These are phyloP conservation scores for Sebastiscus tertius DNA, from an alignment of 2,797 vertebrate genomes.

Conservation along the genomic window DNA sequence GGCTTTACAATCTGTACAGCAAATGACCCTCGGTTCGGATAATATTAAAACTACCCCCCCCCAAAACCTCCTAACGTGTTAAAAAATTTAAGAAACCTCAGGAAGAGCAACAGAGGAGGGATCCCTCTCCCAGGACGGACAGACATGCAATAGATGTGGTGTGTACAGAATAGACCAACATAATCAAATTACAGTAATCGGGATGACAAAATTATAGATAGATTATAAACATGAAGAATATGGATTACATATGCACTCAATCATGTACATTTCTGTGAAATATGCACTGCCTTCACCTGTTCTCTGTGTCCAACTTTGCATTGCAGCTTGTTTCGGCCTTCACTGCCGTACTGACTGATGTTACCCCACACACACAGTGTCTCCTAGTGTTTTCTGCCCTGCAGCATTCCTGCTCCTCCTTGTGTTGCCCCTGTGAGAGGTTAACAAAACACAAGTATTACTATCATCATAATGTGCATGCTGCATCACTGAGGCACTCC, in stretches of 20 bases:
- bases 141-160: not conserved
- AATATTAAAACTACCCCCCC: not conserved
- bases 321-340: not conserved
- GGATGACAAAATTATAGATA: not conserved
- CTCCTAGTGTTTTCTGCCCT: not conserved
- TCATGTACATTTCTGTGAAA: not conserved
- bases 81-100: not conserved
- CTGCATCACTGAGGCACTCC: not conserved
- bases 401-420: not conserved
- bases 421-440: not conserved
- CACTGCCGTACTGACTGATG: constrained; percentile 1
- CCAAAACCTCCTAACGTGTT: not conserved
- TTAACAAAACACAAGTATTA: not conserved
- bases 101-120: not conserved
- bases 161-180: not conserved
- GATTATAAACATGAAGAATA: not conserved
- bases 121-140: not conserved
- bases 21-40: not conserved
- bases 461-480: not conserved
- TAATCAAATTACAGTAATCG: not conserved
- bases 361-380: not conserved
- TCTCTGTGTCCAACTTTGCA: not conserved
- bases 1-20: not conserved
- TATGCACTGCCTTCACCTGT: not conserved
- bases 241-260: not conserved